Percentiles rank a stretch among this genome's conserved stretches.
phyloP scores from a whole-genome alignment of 2,797 vertebrate genomes.

The Notolepis coatsorum region DNA sequence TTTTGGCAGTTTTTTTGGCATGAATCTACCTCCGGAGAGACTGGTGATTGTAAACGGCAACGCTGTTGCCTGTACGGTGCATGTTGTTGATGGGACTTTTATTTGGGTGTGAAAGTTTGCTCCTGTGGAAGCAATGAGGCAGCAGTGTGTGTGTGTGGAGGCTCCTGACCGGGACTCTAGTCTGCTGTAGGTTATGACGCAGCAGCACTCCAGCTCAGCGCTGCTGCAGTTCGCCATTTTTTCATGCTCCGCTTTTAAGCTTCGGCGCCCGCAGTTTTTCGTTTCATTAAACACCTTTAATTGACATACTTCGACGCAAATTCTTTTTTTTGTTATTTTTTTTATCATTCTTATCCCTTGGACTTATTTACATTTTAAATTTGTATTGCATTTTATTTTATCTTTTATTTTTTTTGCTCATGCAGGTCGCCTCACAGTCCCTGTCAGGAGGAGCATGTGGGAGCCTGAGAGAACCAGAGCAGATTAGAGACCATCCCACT shows the following conservation, averaged over 20 bases:
- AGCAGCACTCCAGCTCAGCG: conserved; percentile 66
- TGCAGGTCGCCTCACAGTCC: conserved; percentile 59
- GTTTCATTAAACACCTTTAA: neutral
- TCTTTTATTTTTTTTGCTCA: conserved; percentile 1
- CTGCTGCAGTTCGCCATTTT: conserved; percentile 75
- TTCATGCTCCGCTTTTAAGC: conserved; percentile 46
- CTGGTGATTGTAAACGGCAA: conserved; percentile 4
- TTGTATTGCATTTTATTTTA: neutral
- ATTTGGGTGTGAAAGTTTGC: conserved; percentile 58
- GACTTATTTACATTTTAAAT: neutral
- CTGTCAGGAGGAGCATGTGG: conserved; percentile 54
- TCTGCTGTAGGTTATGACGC: conserved; percentile 74
- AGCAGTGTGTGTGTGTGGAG: conserved; percentile 55
- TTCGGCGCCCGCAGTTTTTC: conserved; percentile 8
- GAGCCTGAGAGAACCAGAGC: conserved; percentile 49
- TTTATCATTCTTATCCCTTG: neutral
- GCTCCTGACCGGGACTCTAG: conserved; percentile 66
- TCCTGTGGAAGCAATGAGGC: conserved; percentile 51
- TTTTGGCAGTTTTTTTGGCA: conserved; percentile 14
- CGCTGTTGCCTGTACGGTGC: neutral
- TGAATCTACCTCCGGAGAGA: conserved; percentile 12
- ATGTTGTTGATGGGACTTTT: conserved; percentile 20
- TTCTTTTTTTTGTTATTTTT: neutral
- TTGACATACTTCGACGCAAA: too few species aligned
- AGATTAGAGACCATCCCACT: conserved; percentile 59